phyloP scores from a whole-genome alignment of 1,140 invertebrate species.

The Lordiphosa clarofinis region DNA sequence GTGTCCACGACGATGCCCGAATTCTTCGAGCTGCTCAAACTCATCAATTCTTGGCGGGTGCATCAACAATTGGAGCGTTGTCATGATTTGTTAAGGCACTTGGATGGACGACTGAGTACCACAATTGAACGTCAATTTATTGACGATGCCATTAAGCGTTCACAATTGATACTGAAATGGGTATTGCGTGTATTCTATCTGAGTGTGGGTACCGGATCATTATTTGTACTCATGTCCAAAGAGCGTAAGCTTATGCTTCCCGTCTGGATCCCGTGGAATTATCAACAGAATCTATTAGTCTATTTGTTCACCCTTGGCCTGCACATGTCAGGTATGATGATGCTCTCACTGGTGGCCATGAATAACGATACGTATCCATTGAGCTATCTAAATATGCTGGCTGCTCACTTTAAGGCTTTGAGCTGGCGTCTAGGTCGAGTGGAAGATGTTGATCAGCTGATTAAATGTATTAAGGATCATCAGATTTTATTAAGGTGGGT shows the following conservation, averaged over 20 bases:
- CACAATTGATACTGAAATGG: not conserved
- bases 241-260: conserved; percentile 39
- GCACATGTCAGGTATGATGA: conserved; percentile 1
- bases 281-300: not conserved
- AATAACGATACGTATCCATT: conserved; percentile 47
- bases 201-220: not conserved
- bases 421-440: conserved; percentile 12
- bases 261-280: conserved; percentile 60
- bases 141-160: not conserved
- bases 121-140: conserved; percentile 24
- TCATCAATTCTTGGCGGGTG: conserved; percentile 16
- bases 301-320: conserved; percentile 17
- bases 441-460: not conserved
- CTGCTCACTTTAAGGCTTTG: conserved; percentile 55
- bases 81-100: conserved; percentile 15
- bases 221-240: conserved; percentile 14
- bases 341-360: conserved; percentile 4
- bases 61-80: conserved; percentile 21
- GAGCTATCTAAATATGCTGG: conserved; percentile 51
- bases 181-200: not conserved
- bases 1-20: conserved; percentile 28
- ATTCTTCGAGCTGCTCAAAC: conserved; percentile 35
- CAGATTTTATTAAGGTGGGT: no score
- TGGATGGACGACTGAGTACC: conserved; percentile 32
- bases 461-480: conserved; percentile 18